Conservation (phyloP, 2,113 vertebrate species). For the Trachemys scripta region DNA sequence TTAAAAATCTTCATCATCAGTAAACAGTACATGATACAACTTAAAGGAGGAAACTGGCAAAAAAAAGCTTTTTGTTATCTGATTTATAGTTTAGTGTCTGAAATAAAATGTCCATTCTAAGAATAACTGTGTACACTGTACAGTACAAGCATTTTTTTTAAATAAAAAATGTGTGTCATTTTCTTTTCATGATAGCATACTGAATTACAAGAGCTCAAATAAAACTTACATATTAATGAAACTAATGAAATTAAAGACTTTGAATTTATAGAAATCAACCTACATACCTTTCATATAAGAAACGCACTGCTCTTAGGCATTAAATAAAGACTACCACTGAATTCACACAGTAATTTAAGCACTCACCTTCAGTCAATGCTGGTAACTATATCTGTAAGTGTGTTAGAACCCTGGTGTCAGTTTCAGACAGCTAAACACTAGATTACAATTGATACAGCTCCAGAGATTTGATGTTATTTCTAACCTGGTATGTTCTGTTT, state of each 20-base stretch:
- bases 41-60: background rate
- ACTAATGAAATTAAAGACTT: background rate
- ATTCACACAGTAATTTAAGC: background rate
- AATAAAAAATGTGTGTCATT: background rate
- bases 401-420: slow-evolving; percentile 47
- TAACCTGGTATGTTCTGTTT: background rate
- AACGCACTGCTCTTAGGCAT: slow-evolving; percentile 36
- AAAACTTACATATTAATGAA: slow-evolving; percentile 19
- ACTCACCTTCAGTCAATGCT: slow-evolving; percentile 56
- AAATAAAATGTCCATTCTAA: background rate
- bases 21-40: background rate
- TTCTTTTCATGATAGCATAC: slow-evolving; percentile 33
- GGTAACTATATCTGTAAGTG: slow-evolving; percentile 52
- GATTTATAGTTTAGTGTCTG: background rate
- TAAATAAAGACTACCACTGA: background rate
- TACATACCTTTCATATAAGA: slow-evolving; percentile 42
- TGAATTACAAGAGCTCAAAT: slow-evolving; percentile 39
- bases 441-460: slow-evolving; percentile 22
- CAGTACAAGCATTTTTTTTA: background rate
- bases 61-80: background rate
- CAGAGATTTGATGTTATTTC: slow-evolving; percentile 18
- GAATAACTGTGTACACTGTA: background rate
- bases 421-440: slow-evolving; percentile 60
- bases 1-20: background rate
- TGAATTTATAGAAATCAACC: slow-evolving; percentile 57